phyloP scores from a whole-genome alignment of 2,888 invertebrate genomes.

The Nomada ferruginata region DNA sequence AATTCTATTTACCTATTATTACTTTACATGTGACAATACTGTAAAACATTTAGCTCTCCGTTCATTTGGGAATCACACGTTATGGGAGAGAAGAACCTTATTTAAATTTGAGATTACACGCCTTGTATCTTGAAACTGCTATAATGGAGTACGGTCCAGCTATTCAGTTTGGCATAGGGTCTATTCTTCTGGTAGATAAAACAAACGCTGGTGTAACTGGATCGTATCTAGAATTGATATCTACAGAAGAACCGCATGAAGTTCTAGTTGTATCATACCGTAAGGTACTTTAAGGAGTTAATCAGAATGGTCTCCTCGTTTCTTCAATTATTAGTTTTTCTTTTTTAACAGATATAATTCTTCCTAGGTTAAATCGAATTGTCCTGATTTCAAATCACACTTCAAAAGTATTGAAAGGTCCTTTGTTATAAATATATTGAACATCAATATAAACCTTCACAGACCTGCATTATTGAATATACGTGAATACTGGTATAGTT shows the following conservation, averaged over 20 bases:
- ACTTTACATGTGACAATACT: not conserved
- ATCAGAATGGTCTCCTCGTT: not conserved
- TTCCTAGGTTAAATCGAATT: constrained; percentile 90
- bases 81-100: constrained; percentile 90
- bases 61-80: constrained; percentile 74
- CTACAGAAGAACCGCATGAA: constrained; percentile 87
- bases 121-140: constrained; percentile 90
- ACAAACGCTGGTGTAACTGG: constrained; percentile 90
- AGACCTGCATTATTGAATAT: constrained; percentile 90
- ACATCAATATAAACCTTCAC: constrained; percentile 88
- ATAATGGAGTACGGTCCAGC: constrained; percentile 92
- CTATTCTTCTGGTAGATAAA: constrained; percentile 90
- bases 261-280: constrained; percentile 90
- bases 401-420: constrained; percentile 93
- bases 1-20: not conserved
- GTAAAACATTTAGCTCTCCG: constrained; percentile 71
- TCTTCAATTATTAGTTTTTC: not conserved
- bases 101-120: constrained; percentile 89
- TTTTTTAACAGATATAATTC: not conserved
- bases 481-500: constrained; percentile 86
- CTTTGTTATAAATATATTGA: constrained; percentile 89
- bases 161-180: constrained; percentile 89
- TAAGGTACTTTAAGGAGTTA: constrained; percentile 86
- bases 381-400: constrained; percentile 92
- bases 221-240: constrained; percentile 90